Evolutionary conservation across 2,113 vertebrate genomes (phyloP).

Genomic region (Perca schrenkii): DNA sequence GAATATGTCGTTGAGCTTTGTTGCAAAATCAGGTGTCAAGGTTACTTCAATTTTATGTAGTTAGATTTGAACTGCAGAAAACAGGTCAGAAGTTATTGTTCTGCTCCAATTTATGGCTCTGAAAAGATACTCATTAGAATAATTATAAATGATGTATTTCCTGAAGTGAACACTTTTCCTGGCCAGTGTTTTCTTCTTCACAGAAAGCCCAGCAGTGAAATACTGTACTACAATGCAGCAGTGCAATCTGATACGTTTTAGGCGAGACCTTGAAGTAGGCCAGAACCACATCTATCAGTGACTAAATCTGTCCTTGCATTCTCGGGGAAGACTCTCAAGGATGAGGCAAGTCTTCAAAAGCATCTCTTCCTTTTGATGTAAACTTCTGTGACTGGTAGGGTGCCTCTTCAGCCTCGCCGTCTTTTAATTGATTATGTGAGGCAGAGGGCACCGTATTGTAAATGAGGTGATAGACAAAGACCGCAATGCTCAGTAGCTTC

Average conservation of each 20-base stretch:
- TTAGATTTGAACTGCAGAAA: background rate
- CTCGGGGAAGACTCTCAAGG: slow-evolving; percentile 79
- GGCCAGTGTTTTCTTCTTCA: slow-evolving; percentile 28
- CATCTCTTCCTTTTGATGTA: slow-evolving; percentile 84
- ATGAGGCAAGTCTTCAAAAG: slow-evolving; percentile 85
- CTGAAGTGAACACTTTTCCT: background rate
- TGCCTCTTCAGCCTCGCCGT: slow-evolving; percentile 69
- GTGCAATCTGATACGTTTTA: slow-evolving; percentile 76
- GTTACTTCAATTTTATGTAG: background rate
- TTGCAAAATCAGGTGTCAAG: background rate
- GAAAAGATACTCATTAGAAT: background rate
- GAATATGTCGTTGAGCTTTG: background rate
- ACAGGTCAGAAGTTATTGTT: background rate
- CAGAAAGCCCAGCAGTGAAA: slow-evolving; percentile 50
- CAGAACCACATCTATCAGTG: slow-evolving; percentile 84
- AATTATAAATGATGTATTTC: background rate
- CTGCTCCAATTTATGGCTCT: background rate
- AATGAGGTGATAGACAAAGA: slow-evolving; percentile 84
- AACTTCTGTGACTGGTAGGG: slow-evolving; percentile 80
- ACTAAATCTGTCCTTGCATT: slow-evolving; percentile 82
- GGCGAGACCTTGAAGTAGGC: slow-evolving; percentile 79
- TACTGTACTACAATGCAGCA: slow-evolving; percentile 57
- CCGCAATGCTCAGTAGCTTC: slow-evolving; percentile 67
- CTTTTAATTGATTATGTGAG: slow-evolving; percentile 86
- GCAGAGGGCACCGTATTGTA: slow-evolving; percentile 79